phyloP scores from a whole-genome alignment of 2,797 vertebrate species.

The Neosalanx taihuensis region DNA sequence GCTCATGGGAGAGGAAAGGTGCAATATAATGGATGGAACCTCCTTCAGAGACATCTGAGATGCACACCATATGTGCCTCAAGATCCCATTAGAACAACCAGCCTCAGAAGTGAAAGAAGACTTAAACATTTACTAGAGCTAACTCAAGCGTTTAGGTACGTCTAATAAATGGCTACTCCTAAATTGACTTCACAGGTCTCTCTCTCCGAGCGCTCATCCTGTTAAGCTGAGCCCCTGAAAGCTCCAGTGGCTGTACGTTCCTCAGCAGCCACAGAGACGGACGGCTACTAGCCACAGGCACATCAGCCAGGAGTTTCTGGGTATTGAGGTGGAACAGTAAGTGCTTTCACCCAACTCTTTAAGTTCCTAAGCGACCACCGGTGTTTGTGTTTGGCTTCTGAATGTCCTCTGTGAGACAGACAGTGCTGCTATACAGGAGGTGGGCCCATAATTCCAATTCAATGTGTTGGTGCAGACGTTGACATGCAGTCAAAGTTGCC shows the following conservation, averaged over 20 bases:
- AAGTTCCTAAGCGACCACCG: conserved; percentile 18
- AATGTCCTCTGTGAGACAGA: not conserved
- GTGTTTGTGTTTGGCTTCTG: conserved; percentile 23
- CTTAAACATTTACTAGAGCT: not conserved
- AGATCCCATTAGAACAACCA: not conserved
- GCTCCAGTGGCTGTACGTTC: not conserved
- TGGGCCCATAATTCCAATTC: not conserved
- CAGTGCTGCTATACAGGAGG: not conserved
- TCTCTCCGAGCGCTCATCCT: not conserved
- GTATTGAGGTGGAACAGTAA: conserved; percentile 7
- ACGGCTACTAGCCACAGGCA: not conserved
- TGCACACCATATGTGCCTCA: not conserved
- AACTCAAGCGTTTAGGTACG: not conserved
- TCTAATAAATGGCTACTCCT: not conserved
- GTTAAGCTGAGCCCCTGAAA: not conserved
- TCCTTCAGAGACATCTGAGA: not conserved
- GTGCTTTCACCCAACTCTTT: conserved; percentile 11
- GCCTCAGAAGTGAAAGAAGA: not conserved
- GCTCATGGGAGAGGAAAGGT: conserved; percentile 36
- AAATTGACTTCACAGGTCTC: not conserved
- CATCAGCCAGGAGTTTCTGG: conserved; percentile 3
- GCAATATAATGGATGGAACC: conserved; percentile 28
- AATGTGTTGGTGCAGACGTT: not conserved
- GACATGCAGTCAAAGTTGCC: not conserved
- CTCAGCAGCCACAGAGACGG: not conserved